phyloP scores from a whole-genome alignment of 2,113 vertebrate genomes.

The Rhinolophus sinicus region DNA sequence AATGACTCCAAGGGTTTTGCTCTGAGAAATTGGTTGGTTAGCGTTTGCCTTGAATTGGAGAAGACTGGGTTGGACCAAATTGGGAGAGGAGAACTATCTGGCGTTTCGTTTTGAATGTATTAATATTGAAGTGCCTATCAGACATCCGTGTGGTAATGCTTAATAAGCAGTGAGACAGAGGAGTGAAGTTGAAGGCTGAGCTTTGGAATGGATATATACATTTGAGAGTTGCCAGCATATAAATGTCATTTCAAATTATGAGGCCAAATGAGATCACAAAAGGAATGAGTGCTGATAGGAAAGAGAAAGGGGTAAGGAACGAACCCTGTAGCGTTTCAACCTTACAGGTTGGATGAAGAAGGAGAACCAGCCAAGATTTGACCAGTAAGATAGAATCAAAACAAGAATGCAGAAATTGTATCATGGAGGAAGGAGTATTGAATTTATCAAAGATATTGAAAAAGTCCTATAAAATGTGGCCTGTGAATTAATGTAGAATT shows the following conservation, averaged over 20 bases:
- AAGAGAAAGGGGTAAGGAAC: background rate
- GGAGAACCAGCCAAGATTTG: background rate
- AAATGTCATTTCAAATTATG: conserved; percentile 11
- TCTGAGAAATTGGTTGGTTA: background rate
- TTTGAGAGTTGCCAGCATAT: background rate
- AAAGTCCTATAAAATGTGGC: background rate
- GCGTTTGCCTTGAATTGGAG: background rate
- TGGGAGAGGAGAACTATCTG: background rate
- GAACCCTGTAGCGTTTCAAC: background rate
- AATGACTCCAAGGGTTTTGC: background rate
- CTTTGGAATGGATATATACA: background rate
- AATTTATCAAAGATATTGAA: background rate
- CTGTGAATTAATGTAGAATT: background rate
- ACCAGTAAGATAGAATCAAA: background rate
- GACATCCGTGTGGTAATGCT: background rate
- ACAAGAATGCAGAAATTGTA: background rate
- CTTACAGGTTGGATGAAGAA: background rate
- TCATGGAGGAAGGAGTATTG: background rate
- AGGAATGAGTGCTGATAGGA: background rate
- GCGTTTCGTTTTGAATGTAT: background rate
- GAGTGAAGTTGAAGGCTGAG: background rate
- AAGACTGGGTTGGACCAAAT: background rate
- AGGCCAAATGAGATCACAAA: background rate
- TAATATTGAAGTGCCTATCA: background rate
- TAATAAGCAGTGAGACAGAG: background rate